Conservation (phyloP, 2,797 vertebrate species). For the Mormyrus proboscirostris region DNA sequence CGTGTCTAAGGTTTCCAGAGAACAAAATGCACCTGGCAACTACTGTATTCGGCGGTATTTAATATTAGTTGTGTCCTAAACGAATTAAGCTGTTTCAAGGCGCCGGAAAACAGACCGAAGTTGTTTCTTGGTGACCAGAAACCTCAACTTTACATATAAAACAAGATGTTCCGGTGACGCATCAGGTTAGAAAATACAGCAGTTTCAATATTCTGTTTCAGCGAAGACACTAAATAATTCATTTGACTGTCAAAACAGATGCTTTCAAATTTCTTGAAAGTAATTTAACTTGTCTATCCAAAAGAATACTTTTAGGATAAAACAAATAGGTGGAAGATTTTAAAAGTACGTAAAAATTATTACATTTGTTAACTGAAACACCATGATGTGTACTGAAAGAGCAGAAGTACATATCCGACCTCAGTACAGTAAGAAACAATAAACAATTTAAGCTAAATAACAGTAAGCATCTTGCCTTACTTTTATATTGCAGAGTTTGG, state of each 20-base stretch:
- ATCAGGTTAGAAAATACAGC: neutral
- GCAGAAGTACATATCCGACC: neutral
- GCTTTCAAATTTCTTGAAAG: neutral
- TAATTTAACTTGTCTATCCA: neutral
- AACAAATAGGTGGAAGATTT: neutral
- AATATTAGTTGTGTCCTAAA: neutral
- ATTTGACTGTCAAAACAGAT: neutral
- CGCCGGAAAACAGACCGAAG: neutral
- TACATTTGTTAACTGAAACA: neutral
- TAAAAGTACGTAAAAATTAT: neutral
- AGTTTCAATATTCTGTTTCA: neutral
- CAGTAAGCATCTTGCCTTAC: slow-evolving; percentile 40
- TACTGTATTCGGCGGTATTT: neutral
- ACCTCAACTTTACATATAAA: neutral
- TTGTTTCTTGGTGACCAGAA: neutral
- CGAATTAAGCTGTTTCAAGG: neutral
- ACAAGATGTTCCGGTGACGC: neutral
- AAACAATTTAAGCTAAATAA: neutral
- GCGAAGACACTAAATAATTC: neutral
- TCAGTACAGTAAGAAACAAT: neutral
- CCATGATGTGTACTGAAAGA: neutral
- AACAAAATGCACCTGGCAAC: neutral
- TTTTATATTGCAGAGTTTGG: slow-evolving; percentile 59
- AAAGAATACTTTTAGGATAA: neutral
- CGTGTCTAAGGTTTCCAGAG: neutral